phyloP scores from a whole-genome alignment of 2,797 vertebrate species.

The Lepus townsendii region DNA sequence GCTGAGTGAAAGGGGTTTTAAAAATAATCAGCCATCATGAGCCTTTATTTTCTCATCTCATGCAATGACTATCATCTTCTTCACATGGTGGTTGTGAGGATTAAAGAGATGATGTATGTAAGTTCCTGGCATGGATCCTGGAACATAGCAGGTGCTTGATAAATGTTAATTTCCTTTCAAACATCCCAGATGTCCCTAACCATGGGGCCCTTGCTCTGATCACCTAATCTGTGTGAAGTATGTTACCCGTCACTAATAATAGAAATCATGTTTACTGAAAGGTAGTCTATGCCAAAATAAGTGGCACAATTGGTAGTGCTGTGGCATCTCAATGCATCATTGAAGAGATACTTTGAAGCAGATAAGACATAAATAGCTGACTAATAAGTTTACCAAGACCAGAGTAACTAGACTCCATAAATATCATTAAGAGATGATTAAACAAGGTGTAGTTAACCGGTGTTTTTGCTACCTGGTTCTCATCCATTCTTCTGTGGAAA shows the following conservation, averaged over 20 bases:
- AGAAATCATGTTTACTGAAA: slow-evolving; percentile 15
- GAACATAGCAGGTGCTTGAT: slow-evolving; percentile 63
- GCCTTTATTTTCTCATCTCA: neutral
- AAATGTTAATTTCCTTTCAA: slow-evolving; percentile 57
- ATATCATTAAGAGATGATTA: neutral
- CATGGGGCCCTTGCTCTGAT: neutral
- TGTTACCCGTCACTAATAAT: slow-evolving; percentile 21
- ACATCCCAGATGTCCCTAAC: slow-evolving; percentile 17
- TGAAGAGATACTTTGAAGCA: neutral
- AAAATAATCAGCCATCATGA: neutral
- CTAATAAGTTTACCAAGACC: neutral
- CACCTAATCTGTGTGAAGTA: slow-evolving; percentile 16
- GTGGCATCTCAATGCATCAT: neutral
- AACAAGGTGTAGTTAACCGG: neutral
- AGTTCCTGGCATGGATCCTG: slow-evolving; percentile 24
- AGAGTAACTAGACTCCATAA: neutral
- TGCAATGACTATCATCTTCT: neutral
- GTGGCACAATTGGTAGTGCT: neutral
- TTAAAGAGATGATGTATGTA: slow-evolving; percentile 37
- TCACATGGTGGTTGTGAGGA: neutral
- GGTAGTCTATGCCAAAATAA: slow-evolving; percentile 1
- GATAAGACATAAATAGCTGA: neutral
- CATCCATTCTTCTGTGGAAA: neutral
- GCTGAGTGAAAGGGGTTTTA: too few relatives aligned
- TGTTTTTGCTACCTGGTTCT: neutral